phyloP scores from a whole-genome alignment of 1,140 invertebrate species.

The Ericerus pela region DNA sequence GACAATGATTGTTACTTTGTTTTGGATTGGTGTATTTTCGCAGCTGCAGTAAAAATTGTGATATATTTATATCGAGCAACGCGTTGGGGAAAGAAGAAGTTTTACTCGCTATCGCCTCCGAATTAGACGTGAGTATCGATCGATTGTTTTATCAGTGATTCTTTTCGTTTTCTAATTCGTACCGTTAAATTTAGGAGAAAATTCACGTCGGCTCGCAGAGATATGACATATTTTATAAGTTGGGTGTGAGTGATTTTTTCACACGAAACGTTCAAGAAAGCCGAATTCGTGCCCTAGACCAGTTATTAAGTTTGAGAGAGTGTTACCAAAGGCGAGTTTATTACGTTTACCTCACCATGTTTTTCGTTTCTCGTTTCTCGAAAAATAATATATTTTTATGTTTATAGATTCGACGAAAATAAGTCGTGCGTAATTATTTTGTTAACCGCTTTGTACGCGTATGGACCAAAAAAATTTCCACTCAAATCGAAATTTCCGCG shows the following conservation, averaged over 20 bases:
- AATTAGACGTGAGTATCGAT: not conserved
- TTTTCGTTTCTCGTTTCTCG: not conserved
- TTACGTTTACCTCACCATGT: not conserved
- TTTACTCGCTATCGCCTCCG: not conserved
- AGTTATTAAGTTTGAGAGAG: not conserved
- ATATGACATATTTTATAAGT: not conserved
- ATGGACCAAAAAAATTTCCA: not conserved
- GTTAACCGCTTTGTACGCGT: not conserved
- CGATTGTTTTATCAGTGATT: not conserved
- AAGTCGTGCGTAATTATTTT: not conserved
- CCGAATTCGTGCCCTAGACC: not conserved
- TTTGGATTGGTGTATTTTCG: too few species aligned
- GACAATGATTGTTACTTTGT: not conserved
- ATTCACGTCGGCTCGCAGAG: not conserved
- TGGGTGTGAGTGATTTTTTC: not conserved
- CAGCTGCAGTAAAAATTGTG: not conserved
- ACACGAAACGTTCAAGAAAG: not conserved
- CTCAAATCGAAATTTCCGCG: not conserved
- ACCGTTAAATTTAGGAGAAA: not conserved
- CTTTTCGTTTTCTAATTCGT: not conserved
- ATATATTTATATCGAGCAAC: not conserved
- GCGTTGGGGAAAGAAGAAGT: not conserved
- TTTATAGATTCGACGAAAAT: not conserved
- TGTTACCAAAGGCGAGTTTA: not conserved
- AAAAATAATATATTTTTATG: slow-evolving; percentile 2